Conservation (phyloP, 2,888 invertebrate genomes). For the Trissonchulus latispiculum region DNA sequence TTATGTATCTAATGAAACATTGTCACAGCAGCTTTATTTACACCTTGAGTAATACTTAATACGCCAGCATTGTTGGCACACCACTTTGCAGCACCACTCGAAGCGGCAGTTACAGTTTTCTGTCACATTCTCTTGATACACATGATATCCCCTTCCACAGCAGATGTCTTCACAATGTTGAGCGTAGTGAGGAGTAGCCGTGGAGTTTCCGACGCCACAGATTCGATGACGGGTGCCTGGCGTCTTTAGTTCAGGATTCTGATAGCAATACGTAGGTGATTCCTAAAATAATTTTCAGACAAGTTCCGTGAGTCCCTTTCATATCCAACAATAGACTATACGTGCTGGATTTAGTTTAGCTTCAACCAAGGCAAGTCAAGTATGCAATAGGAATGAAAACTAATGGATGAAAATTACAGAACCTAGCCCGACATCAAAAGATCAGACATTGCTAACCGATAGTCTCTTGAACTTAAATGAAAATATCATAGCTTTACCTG, state of each 20-base stretch:
- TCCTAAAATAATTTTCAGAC: constrained; percentile 6
- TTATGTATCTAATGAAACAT: no score
- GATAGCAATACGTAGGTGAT: constrained; percentile 27
- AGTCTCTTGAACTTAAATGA: no score
- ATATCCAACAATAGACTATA: no score
- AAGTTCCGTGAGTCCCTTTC: neutral
- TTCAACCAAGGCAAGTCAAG: no score
- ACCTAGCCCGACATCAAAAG: no score
- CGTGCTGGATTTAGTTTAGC: no score
- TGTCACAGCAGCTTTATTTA: no score
- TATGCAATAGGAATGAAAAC: no score
- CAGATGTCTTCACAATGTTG: constrained; percentile 48
- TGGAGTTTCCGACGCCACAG: constrained; percentile 48
- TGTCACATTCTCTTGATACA: constrained; percentile 39
- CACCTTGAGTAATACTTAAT: constrained; percentile 41
- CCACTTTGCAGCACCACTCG: constrained; percentile 46
- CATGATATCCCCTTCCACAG: constrained; percentile 50
- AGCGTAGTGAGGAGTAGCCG: constrained; percentile 33
- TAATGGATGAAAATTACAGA: no score
- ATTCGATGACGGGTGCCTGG: constrained; percentile 46
- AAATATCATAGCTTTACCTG: no score
- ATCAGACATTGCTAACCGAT: no score
- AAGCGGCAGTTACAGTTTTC: constrained; percentile 45
- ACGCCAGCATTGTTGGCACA: constrained; percentile 42
- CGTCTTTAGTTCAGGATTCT: constrained; percentile 27